A percentile compares a stretch with the other conserved stretches of the same genome.
Evolutionary conservation across 2,113 vertebrate species (phyloP).

Genomic region (Laterallus jamaicensis): DNA sequence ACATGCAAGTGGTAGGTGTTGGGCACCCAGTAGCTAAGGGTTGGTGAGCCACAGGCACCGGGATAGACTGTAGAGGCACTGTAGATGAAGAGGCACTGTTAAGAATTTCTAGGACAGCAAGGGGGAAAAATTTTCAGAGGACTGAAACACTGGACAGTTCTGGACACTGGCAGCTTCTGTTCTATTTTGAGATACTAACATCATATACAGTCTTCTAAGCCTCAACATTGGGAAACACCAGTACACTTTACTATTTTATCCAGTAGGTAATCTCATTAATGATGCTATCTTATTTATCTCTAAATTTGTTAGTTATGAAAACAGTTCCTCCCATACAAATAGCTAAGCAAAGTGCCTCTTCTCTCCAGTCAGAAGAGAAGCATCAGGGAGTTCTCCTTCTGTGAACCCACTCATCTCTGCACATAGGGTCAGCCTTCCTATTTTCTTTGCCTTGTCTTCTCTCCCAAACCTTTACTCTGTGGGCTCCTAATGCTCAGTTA

Average conservation of each 20-base stretch:
- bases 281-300: background rate
- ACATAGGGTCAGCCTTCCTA: background rate
- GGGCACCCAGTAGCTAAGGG: background rate
- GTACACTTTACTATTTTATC: background rate
- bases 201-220: background rate
- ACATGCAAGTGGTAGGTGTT: fast-evolving
- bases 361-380: background rate
- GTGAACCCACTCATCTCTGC: background rate
- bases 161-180: background rate
- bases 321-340: conserved; percentile 28
- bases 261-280: conserved; percentile 3
- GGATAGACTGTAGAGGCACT: background rate
- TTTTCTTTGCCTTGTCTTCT: background rate
- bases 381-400: background rate
- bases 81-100: background rate
- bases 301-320: background rate
- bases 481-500: background rate
- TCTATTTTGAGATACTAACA: conserved; percentile 8
- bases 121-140: background rate
- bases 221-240: background rate
- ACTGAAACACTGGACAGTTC: background rate
- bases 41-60: background rate
- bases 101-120: background rate
- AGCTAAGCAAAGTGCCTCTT: background rate
- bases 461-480: background rate